These are phyloP conservation scores for Dusona sp. DNA, from an alignment of 2,888 invertebrate species.

Conservation along the genomic window DNA sequence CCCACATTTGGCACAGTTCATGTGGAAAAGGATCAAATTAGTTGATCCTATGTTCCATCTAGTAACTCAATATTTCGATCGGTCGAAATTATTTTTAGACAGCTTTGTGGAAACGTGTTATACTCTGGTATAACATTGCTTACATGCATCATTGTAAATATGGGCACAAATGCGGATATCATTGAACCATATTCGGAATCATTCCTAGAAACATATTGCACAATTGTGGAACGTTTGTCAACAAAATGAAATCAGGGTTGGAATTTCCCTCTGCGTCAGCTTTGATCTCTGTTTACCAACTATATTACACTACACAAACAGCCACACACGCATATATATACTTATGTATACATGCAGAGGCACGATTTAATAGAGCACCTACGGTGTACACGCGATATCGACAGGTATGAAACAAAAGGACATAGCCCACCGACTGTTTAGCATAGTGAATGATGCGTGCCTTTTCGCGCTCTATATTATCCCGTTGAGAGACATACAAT, in stretches of 20 bases:
- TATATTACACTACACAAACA: background rate
- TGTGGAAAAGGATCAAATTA: too few relatives aligned
- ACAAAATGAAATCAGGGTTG: background rate
- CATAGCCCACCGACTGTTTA: background rate
- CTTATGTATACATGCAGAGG: background rate
- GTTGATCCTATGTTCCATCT: too few relatives aligned
- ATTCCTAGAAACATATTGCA: background rate
- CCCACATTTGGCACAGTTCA: too few relatives aligned
- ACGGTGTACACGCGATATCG: conserved; percentile 2
- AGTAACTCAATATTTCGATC: background rate
- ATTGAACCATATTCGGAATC: background rate
- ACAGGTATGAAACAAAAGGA: conserved; percentile 3
- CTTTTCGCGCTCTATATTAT: background rate
- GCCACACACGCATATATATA: background rate
- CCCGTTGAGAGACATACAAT: background rate
- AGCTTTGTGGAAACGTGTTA: background rate
- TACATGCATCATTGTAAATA: background rate
- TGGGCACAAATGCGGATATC: background rate
- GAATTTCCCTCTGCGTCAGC: background rate
- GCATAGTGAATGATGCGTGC: background rate
- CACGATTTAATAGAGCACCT: background rate
- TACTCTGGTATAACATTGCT: background rate
- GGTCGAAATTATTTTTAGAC: background rate
- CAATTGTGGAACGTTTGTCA: conserved; percentile 2
- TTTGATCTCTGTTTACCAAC: conserved; percentile 8